Base-by-base conservation (phyloP, 1,140 invertebrate genomes). In the Teleopsis dalmanni region DNA sequence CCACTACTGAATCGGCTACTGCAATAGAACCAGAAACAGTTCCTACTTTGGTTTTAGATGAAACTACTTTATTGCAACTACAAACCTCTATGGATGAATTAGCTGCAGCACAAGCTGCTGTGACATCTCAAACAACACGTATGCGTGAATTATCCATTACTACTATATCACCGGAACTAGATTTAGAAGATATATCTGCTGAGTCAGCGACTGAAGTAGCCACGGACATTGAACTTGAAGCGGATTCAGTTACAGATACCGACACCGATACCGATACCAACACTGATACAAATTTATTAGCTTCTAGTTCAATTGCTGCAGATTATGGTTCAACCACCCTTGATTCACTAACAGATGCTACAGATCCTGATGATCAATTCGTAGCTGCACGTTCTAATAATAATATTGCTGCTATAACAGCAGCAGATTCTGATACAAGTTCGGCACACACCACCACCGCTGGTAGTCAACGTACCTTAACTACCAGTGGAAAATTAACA, bases 11-110 rank as follows among this genome's bases (percentile, higher is more conserved):
- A 38, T 43, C 37, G 1, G 53, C 51, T 11, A 60, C 55, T 0
- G 14, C 22, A 2, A 58, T 56, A 4, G 61, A 68, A n/a, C 29
- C 37, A 22, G 63, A 56, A 50, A 67, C 64, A 0, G 64, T 67
- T 55, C 64, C 64, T 16, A 67, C 64, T 4, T 31, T 67, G 14
- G 40, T 67, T n/a, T 41, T 67, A 14, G 64, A 67, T 16, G 64
- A 66, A 40, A 67, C 64, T 5, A 67, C 64, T 1, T 21, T 67
- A 43, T 48, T 67, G 46, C 55, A 67, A 4, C 44, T 67, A 18
- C 64, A 67, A n/a, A 50, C 58, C 8, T 54, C 59, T 0, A 67
- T 67, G 64, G 59, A 67, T 44, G 64, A 67, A 14, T 54, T 67
- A 56, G 64, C 64, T 2, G 64, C 59, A 0, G 46, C 64, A 4